Evolutionary conservation across 1,140 invertebrate species (phyloP).

Genomic region (Thaumatotibia leucotreta): DNA sequence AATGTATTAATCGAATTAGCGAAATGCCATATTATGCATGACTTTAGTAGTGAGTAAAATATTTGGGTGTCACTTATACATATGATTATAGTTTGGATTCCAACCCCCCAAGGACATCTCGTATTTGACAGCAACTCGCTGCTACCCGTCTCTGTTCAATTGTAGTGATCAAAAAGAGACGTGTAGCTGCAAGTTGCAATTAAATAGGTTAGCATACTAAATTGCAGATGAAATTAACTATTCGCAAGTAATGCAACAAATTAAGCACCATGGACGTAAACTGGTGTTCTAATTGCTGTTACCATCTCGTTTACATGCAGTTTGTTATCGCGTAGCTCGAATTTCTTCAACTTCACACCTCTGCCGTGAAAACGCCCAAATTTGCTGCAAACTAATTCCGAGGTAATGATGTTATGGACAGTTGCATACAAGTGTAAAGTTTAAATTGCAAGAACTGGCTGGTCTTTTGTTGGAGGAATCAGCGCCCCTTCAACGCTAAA

Average conservation of each 20-base stretch:
- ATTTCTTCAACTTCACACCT: conserved; percentile 6
- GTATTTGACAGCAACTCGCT: too few species aligned
- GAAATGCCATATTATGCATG: too few species aligned
- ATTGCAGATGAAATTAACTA: neutral
- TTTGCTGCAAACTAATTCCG: conserved; percentile 8
- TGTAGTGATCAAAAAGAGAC: too few species aligned
- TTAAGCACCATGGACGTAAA: conserved; percentile 13
- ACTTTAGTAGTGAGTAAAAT: too few species aligned
- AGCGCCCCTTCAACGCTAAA: conserved; percentile 39
- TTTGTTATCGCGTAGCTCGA: neutral
- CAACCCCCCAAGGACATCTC: too few species aligned
- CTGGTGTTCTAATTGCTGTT: conserved; percentile 16
- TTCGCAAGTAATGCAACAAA: neutral
- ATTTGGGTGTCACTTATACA: too few species aligned
- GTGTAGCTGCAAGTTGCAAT: too few species aligned
- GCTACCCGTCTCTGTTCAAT: too few species aligned
- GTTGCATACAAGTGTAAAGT: conserved; percentile 44
- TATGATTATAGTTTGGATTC: too few species aligned
- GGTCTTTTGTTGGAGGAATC: conserved; percentile 44
- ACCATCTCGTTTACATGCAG: neutral
- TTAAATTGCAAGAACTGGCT: conserved; percentile 42
- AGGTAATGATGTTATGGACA: conserved; percentile 42
- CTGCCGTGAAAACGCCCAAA: conserved; percentile 1
- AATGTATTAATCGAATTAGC: too few species aligned
- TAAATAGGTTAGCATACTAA: too few species aligned